A percentile compares a stretch with the other conserved stretches of the same genome.
Conservation (phyloP, 2,113 vertebrate species). For the Rhadina sibilatrix region DNA sequence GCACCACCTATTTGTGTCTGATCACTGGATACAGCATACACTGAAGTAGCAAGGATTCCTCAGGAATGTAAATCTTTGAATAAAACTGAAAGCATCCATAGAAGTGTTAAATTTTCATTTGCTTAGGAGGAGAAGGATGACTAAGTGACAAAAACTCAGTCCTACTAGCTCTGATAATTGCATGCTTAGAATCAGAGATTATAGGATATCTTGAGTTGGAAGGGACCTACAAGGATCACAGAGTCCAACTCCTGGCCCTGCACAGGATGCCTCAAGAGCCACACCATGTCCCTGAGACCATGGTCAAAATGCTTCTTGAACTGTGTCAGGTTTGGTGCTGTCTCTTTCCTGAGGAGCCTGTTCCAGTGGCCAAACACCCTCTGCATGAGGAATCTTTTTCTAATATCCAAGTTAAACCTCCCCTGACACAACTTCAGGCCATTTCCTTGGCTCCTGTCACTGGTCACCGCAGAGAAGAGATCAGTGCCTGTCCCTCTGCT, state of each 20-base stretch:
- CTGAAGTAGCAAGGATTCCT: background rate
- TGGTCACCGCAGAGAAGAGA: background rate
- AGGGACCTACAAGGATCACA: too few species aligned
- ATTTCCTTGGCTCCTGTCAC: background rate
- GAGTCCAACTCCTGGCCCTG: too few species aligned
- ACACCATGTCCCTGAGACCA: background rate
- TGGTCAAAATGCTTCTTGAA: background rate
- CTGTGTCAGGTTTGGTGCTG: background rate
- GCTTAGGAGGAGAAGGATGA: background rate
- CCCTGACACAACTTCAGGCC: background rate
- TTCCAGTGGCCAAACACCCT: background rate
- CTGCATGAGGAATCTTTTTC: background rate
- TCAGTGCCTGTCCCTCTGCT: background rate
- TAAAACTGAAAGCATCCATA: background rate
- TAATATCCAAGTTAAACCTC: background rate
- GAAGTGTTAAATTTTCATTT: background rate
- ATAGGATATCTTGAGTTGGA: background rate
- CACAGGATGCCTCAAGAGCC: background rate
- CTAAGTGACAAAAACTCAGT: background rate
- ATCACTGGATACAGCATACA: background rate
- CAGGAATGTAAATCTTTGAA: background rate
- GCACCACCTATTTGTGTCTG: background rate
- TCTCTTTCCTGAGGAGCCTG: background rate
- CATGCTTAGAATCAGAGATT: background rate
- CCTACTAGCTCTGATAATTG: background rate